Conservation (phyloP, 2,888 invertebrate species). For the Zonitis immaculata region DNA sequence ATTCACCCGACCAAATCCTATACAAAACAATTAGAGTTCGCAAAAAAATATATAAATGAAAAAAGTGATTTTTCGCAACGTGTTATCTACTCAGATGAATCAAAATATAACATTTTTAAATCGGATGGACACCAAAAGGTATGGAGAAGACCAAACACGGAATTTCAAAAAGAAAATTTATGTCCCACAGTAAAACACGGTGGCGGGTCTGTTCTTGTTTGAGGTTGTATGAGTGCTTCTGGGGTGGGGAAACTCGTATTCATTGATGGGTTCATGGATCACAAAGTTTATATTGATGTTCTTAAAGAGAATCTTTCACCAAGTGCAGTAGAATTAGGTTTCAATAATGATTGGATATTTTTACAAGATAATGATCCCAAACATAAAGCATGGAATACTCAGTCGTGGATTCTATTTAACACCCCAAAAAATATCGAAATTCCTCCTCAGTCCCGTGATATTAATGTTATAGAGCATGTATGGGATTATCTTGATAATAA, state of each 20-base stretch:
- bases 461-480: too few relatives aligned
- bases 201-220: slow-evolving; percentile 28
- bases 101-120: not conserved
- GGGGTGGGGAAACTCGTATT: slow-evolving; percentile 25
- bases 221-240: slow-evolving; percentile 24
- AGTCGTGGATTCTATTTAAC: too few relatives aligned
- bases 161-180: slow-evolving; percentile 20
- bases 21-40: not conserved
- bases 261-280: slow-evolving; percentile 14
- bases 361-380: not conserved
- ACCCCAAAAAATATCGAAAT: too few relatives aligned
- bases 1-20: too few relatives aligned
- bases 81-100: not conserved
- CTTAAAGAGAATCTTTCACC: not conserved
- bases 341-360: not conserved
- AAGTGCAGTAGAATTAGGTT: not conserved
- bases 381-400: not conserved
- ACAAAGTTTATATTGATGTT: slow-evolving; percentile 10
- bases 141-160: slow-evolving; percentile 22
- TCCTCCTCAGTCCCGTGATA: too few relatives aligned
- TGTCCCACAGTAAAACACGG: slow-evolving; percentile 28
- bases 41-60: not conserved
- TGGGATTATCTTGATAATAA: not conserved
- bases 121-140: slow-evolving; percentile 13
- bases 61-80: not conserved